Percentiles rank a stretch among this genome's conserved stretches.
Evolutionary conservation across 92 coral and sea anemone genomes (phyloP).

Genomic region (Montipora capitata): DNA sequence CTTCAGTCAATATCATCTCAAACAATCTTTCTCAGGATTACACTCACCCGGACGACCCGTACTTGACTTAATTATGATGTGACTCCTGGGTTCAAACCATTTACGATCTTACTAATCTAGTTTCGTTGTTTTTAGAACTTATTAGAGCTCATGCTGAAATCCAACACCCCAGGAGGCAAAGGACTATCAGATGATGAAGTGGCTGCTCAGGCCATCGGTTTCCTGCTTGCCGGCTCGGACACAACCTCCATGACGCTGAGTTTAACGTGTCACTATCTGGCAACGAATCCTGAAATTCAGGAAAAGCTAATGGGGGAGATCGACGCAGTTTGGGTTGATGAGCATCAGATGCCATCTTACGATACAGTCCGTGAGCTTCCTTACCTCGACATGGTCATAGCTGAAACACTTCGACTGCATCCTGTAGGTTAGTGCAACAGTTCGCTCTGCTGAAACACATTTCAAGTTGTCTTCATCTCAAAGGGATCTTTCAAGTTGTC

Average conservation of each 20-base stretch:
- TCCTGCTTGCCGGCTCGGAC: constrained; percentile 72
- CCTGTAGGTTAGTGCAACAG: constrained; percentile 41
- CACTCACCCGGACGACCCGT: too few relatives aligned
- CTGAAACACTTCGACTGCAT: constrained; percentile 70
- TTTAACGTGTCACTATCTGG: constrained; percentile 47
- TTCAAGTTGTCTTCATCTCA: not conserved
- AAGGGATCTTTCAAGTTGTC: not conserved
- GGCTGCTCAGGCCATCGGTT: constrained; percentile 71
- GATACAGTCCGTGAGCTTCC: constrained; percentile 64
- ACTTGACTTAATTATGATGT: too few relatives aligned
- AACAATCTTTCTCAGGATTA: too few relatives aligned
- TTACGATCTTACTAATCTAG: not conserved
- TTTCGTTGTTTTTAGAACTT: constrained; percentile 35
- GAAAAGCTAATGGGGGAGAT: constrained; percentile 62
- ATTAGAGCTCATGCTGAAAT: constrained; percentile 59
- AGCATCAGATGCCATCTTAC: constrained; percentile 49
- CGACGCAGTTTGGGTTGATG: constrained; percentile 55
- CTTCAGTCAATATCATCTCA: too few relatives aligned
- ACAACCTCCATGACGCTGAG: constrained; percentile 68
- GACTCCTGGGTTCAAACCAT: not conserved
- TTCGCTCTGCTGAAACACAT: too few relatives aligned
- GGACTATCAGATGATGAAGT: constrained; percentile 71
- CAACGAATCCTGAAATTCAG: constrained; percentile 71
- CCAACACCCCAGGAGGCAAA: constrained; percentile 37
- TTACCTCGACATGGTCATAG: constrained; percentile 71